A percentile compares a stretch with the other conserved stretches of the same genome.
Evolutionary conservation across 2,113 vertebrate species (phyloP).

Genomic region (Sarotherodon lohbergeri): DNA sequence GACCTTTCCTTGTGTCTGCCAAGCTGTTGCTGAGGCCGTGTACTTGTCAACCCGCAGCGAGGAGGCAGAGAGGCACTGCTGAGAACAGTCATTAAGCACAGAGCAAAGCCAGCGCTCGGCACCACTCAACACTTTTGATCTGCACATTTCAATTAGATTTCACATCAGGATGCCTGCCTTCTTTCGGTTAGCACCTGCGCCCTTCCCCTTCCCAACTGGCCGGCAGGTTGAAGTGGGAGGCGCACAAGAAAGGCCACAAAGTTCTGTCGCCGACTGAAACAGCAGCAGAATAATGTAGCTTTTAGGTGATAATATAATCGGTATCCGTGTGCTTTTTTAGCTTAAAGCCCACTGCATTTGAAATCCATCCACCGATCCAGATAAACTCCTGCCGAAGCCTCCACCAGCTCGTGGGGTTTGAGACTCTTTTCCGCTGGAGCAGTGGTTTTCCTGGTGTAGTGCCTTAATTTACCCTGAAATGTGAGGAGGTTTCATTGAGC

Average conservation of each 20-base stretch:
- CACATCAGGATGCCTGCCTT: constrained; percentile 71
- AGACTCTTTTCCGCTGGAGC: not conserved
- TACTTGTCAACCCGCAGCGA: constrained; percentile 53
- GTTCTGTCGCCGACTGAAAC: not conserved
- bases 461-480: constrained; percentile 39
- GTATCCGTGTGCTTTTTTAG: not conserved
- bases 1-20: constrained; percentile 64
- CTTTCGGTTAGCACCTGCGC: constrained; percentile 68
- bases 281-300: not conserved
- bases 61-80: constrained; percentile 44
- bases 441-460: not conserved
- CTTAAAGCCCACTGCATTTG: constrained; percentile 6
- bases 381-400: constrained; percentile 27
- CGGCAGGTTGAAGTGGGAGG: constrained; percentile 4
- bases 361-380: constrained; percentile 28
- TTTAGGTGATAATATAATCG: not conserved
- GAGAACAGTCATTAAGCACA: constrained; percentile 66
- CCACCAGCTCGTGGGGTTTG: not conserved
- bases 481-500: constrained; percentile 29
- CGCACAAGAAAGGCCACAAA: not conserved
- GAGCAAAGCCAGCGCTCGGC: constrained; percentile 56
- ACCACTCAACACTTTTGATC: constrained; percentile 68
- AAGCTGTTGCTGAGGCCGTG: constrained; percentile 53
- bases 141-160: constrained; percentile 77
- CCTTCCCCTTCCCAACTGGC: constrained; percentile 22